phyloP scores from a whole-genome alignment of 2,888 invertebrate species.

The Calameuta idolon region DNA sequence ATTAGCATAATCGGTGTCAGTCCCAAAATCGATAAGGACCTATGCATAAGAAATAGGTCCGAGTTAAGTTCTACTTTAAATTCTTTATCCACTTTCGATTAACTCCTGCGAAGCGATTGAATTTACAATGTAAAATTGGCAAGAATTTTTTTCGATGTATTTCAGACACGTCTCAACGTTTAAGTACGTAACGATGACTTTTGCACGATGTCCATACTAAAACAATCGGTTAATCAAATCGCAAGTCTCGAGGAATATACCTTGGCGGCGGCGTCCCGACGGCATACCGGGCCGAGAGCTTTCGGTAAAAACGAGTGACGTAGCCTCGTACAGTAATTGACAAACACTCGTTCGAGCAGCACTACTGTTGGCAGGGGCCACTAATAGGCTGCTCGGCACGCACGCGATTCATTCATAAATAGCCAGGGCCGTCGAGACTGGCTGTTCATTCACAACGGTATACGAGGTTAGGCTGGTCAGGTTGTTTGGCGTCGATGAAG shows the following conservation, averaged over 20 bases:
- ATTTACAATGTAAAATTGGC: neutral
- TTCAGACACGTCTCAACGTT: neutral
- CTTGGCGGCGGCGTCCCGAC: neutral
- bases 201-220: neutral
- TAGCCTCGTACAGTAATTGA: constrained; percentile 44
- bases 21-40: neutral
- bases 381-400: constrained; percentile 52
- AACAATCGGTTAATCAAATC: neutral
- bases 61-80: neutral
- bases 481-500: neutral
- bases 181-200: neutral
- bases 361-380: constrained; percentile 33
- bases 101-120: neutral
- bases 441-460: constrained; percentile 1
- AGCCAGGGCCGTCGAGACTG: constrained; percentile 17
- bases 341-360: constrained; percentile 37
- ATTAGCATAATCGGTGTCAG: neutral
- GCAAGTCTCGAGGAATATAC: neutral
- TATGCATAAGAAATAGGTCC: neutral
- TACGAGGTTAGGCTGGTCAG: neutral
- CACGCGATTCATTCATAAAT: constrained; percentile 64
- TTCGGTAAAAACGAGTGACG: neutral
- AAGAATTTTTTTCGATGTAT: neutral
- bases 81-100: neutral
- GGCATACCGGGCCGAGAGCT: neutral